These are phyloP conservation scores for Rhagonycha lutea DNA, from an alignment of 2,888 invertebrate species.

Conservation along the genomic window DNA sequence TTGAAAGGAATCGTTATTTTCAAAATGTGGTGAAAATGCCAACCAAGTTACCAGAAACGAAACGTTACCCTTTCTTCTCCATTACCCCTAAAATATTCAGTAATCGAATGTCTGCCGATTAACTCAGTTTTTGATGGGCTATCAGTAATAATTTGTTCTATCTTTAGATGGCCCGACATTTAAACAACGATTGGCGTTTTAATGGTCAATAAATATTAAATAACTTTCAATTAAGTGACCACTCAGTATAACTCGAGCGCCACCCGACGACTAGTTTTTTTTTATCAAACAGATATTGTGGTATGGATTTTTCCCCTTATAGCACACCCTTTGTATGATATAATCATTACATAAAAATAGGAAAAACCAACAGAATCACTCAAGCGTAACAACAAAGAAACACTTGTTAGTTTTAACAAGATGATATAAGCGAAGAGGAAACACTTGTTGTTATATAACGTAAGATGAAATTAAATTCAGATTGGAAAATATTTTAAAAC, in stretches of 20 bases:
- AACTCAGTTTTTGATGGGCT: not conserved
- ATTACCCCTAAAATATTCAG: not conserved
- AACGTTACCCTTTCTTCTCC: not conserved
- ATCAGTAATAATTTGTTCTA: not conserved
- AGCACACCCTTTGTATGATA: not conserved
- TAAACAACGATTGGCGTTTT: not conserved
- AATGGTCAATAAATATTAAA: not conserved
- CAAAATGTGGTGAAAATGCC: not conserved
- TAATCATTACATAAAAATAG: not conserved
- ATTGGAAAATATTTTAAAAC: not conserved
- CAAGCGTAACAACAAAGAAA: not conserved
- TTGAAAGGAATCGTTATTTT: not conserved
- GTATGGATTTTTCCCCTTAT: not conserved
- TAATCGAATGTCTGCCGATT: not conserved
- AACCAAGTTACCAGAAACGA: not conserved
- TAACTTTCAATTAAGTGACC: not conserved
- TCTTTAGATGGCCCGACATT: not conserved
- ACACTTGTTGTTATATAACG: not conserved
- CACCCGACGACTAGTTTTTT: not conserved
- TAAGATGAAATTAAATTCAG: not conserved
- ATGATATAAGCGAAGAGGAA: not conserved
- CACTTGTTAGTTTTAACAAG: not conserved
- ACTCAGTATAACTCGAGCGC: not conserved
- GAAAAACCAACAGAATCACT: not conserved
- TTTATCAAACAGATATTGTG: not conserved